A percentile compares a stretch with the other conserved stretches of the same genome.
Evolutionary conservation across 2,113 vertebrate species (phyloP).

Genomic region (Meriones unguiculatus): DNA sequence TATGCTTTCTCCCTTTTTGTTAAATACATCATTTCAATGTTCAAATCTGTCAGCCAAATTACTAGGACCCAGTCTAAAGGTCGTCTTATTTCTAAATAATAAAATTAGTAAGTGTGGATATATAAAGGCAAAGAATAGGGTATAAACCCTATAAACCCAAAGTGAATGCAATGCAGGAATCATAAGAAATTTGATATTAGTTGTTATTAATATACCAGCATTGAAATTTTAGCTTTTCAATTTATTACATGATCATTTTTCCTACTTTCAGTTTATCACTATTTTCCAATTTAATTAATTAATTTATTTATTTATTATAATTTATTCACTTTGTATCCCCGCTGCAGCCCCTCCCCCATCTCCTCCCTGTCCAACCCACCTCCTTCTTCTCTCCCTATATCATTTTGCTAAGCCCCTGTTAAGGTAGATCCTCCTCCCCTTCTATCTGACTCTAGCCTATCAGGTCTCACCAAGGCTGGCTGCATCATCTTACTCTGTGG

Average conservation of each 20-base stretch:
- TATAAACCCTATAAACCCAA: neutral
- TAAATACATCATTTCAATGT: constrained; percentile 53
- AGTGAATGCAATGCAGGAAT: neutral
- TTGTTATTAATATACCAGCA: neutral
- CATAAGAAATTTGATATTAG: neutral
- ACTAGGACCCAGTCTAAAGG: neutral
- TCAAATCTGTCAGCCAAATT: constrained; percentile 62
- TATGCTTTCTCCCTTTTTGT: neutral
- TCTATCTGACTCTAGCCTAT: too few relatives aligned
- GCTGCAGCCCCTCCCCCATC: too few relatives aligned
- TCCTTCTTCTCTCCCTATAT: too few relatives aligned
- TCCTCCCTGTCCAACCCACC: too few relatives aligned
- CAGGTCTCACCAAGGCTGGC: too few relatives aligned
- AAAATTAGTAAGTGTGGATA: neutral
- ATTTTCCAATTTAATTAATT: too few relatives aligned
- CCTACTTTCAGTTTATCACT: neutral
- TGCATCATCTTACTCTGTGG: too few relatives aligned
- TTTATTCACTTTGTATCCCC: too few relatives aligned
- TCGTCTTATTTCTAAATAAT: neutral
- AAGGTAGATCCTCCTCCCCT: too few relatives aligned
- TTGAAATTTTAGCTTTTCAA: neutral
- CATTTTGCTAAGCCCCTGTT: too few relatives aligned
- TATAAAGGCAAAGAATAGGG: neutral
- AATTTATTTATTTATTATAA: too few relatives aligned
- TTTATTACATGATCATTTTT: neutral